Conservation (phyloP, 2,888 invertebrate genomes). For the Lissonota sp. region DNA sequence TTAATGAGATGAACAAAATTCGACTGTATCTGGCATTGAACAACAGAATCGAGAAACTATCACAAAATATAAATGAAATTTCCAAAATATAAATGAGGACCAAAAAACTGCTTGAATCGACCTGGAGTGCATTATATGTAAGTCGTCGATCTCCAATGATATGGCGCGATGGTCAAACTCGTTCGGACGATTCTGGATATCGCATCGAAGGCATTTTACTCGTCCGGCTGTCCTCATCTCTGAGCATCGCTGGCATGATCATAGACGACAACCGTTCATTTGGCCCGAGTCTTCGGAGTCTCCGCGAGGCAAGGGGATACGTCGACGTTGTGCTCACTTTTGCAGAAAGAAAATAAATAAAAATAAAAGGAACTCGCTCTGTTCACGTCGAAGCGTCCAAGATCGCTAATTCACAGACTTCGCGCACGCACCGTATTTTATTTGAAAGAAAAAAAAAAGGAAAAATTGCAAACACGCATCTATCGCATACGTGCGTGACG, state of each 20-base stretch:
- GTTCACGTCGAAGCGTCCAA: conserved; percentile 40
- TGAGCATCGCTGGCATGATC: conserved; percentile 38
- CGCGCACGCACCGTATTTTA: background rate
- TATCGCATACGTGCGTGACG: too few species aligned
- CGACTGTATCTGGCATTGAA: too few species aligned
- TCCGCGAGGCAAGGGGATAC: background rate
- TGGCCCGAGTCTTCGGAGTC: conserved; percentile 16
- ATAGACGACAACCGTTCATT: conserved; percentile 57
- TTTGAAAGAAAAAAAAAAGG: background rate
- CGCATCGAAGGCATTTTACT: conserved; percentile 24
- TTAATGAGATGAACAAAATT: too few species aligned
- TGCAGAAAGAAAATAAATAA: too few species aligned
- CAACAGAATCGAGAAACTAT: background rate
- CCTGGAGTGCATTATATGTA: background rate
- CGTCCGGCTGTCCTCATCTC: conserved; percentile 3
- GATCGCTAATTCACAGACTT: conserved; percentile 43
- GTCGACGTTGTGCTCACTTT: too few species aligned
- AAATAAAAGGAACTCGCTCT: too few species aligned
- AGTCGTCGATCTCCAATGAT: conserved; percentile 21
- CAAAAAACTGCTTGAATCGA: too few species aligned
- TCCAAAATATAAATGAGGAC: background rate
- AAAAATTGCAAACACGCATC: too few species aligned
- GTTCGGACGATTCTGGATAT: conserved; percentile 53
- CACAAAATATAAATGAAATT: background rate
- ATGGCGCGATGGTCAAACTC: conserved; percentile 31